Evolutionary conservation across 2,797 vertebrate species (phyloP).

Genomic region (Crocodylus rhombifer): DNA sequence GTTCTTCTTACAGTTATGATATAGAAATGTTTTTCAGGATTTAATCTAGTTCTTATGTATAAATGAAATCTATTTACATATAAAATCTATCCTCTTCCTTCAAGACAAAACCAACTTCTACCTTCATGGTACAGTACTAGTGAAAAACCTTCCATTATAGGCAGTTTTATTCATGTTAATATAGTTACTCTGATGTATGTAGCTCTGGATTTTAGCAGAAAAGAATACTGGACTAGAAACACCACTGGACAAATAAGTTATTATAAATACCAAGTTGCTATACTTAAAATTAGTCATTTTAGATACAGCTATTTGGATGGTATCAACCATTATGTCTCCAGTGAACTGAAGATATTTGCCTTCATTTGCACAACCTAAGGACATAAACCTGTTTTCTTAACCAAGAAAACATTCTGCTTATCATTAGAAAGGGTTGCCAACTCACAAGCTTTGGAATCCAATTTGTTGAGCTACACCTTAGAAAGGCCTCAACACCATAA

Average conservation of each 20-base stretch:
- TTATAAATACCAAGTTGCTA: not conserved
- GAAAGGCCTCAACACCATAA: not conserved
- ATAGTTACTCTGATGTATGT: no score
- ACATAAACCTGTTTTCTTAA: not conserved
- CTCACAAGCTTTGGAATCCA: not conserved
- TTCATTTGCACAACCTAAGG: not conserved
- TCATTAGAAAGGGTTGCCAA: not conserved
- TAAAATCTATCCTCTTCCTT: no score
- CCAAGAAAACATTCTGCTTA: no score
- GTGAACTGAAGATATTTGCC: not conserved
- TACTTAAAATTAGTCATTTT: not conserved
- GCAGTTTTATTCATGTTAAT: no score
- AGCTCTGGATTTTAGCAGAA: not conserved
- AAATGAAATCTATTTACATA: no score
- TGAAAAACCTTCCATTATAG: no score
- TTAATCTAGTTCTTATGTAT: no score
- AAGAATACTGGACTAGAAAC: not conserved
- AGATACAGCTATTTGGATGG: not conserved
- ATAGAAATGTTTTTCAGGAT: no score
- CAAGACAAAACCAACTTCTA: no score
- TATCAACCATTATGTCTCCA: not conserved
- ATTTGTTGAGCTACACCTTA: not conserved
- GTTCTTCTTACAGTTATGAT: no score
- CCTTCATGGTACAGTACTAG: no score
- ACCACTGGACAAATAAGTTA: not conserved